Conservation (phyloP, 2,888 invertebrate species). For the Caenorhabditis parvicauda region DNA sequence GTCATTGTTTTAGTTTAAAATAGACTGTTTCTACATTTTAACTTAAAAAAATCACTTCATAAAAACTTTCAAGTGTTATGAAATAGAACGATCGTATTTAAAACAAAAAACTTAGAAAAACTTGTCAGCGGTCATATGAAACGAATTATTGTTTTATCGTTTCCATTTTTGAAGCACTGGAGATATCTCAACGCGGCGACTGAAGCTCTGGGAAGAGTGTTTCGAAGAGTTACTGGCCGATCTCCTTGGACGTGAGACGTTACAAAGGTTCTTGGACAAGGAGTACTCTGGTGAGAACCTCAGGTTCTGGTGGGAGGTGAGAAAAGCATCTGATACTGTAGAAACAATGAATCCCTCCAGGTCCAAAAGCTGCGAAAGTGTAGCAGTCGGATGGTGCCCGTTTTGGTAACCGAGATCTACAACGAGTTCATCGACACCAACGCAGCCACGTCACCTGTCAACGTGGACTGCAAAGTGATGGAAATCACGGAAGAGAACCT, state of each 20-base stretch:
- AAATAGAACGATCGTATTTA: too few species aligned
- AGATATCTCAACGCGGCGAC: constrained; percentile 86
- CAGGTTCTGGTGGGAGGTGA: constrained; percentile 71
- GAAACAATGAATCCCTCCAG: constrained; percentile 14
- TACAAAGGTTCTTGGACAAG: constrained; percentile 90
- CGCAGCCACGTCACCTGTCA: constrained; percentile 93
- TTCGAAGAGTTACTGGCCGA: constrained; percentile 88
- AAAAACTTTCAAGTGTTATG: too few species aligned
- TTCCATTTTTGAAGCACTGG: constrained; percentile 67
- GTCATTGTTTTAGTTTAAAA: too few species aligned
- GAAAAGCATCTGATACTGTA: neutral
- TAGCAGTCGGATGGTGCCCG: constrained; percentile 80
- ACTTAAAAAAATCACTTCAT: too few species aligned
- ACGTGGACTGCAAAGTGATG: constrained; percentile 89
- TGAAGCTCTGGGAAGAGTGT: constrained; percentile 94
- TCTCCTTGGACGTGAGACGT: constrained; percentile 91
- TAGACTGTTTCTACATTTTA: too few species aligned
- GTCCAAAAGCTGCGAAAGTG: constrained; percentile 82
- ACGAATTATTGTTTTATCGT: too few species aligned
- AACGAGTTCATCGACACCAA: constrained; percentile 86
- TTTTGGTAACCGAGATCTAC: constrained; percentile 73
- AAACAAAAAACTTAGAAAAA: neutral
- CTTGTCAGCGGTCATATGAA: too few species aligned
- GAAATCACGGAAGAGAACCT: constrained; percentile 80
- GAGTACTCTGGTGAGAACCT: constrained; percentile 98